Evolutionary conservation across 2,888 invertebrate species (phyloP), one percentile per base, ranked within the genome.

Genomic region (Drosophila mettleri): DNA sequence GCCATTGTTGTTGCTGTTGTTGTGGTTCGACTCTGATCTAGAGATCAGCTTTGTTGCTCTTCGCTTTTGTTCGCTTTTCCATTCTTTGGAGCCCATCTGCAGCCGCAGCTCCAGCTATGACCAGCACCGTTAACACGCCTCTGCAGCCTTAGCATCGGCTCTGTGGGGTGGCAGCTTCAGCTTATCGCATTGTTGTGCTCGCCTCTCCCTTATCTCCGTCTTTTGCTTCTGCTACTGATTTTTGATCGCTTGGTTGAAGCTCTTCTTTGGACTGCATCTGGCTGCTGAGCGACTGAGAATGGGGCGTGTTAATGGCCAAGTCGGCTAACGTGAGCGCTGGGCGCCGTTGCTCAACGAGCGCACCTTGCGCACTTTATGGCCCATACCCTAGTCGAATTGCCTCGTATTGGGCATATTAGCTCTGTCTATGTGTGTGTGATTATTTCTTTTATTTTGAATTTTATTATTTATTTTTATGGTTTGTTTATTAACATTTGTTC

Each of bases 91-190:
- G 69, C 66, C 46, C 66, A 74, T 71, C 60, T 68, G 41, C 18
- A 14, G 60, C 38, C 33, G 1, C 65, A 71, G 68, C 60, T 64
- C 43, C 12, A 14, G 60, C 46, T 51, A 34, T 55, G 60, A 16
- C 52, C 63, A 65, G 59, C 46, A 82, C 82, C 82, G 82, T 83
- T 83, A 83, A 71, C 61, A 68, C 65, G 84, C 64, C 79, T 77
- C 49, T 71, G 68, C 38, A 34, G 18, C 63, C 27, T 33, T 45
- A 43, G 20, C 67, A 24, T 31, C 64, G 54, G 39, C 24, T 22
- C 55, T 31, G 41, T 14, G 58, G 45, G 57, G 55, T 58, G 41
- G 38, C 49, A 59, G 65, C 78, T 78, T 76, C 24, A 80, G 69
- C 78, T 78, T 76, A 83, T 73, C 69, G 68, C 68, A 46, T 62